These are phyloP conservation scores for Strix occidentalis DNA, from an alignment of 2,797 vertebrate species.

Conservation along the genomic window DNA sequence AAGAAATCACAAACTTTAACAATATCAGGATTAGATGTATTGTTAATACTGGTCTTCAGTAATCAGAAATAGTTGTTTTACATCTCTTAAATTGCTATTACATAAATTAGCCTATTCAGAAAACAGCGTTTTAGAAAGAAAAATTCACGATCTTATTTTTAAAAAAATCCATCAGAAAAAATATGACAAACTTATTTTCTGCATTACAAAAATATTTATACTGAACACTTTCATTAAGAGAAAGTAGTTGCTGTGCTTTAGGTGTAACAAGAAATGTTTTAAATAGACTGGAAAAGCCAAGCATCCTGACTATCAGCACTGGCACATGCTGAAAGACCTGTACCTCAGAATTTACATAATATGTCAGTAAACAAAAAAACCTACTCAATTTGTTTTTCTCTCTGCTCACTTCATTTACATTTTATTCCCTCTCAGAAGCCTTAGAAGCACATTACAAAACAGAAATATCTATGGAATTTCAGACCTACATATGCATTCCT, in stretches of 20 bases:
- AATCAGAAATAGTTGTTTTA: not conserved
- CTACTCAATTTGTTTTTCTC: not conserved
- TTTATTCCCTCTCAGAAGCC: not conserved
- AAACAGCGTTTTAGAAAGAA: not conserved
- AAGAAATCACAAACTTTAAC: not conserved
- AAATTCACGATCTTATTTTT: not conserved
- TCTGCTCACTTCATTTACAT: slow-evolving; percentile 28
- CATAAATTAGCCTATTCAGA: not conserved
- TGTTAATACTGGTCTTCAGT: not conserved
- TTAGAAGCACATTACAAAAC: not conserved
- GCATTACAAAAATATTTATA: not conserved
- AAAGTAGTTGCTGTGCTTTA: not conserved
- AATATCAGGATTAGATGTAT: not conserved
- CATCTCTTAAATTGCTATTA: not conserved
- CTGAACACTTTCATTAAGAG: not conserved
- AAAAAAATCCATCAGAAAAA: not conserved
- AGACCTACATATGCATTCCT: not conserved
- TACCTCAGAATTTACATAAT: not conserved
- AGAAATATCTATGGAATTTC: not conserved
- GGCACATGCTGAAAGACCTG: not conserved
- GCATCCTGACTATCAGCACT: not conserved
- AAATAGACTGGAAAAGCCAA: not conserved
- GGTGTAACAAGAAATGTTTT: not conserved
- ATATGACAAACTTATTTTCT: not conserved
- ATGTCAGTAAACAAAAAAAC: not conserved